Base-by-base conservation (phyloP, 2,888 invertebrate species). In the Brachycybe producta region DNA sequence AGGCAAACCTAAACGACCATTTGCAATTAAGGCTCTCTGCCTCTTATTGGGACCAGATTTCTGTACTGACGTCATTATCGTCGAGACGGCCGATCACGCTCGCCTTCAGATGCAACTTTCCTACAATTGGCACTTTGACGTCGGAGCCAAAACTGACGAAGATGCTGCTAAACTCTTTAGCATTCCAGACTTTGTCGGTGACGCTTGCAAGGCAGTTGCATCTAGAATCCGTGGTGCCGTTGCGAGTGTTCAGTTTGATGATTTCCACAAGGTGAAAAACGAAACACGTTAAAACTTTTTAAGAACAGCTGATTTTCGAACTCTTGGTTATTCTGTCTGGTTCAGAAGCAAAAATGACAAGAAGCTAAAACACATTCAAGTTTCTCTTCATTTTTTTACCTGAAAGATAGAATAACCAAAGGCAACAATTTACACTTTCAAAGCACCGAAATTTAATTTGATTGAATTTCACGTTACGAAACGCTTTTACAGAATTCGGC, bases 181-280 rank as follows among this genome's bases (percentile, higher is more conserved):
- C 57, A 70, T 72, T 4, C 71, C 72, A 5, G 72, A 72, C 57
- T 72, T 72, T 58, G 65, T 70, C n/a, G 72, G 72, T 15, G 72
- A 72, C 57, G 64, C 69, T 15, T 71, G 71, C 57, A 72, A 72
- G 57, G 70, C 71, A 21, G 66, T 72, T 35, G 72, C 72, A 2
- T 71, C 70, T 7, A 57, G 71, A 11, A 64, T 72, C 21, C 59
- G 72, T 57, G 71, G 71, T 13, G 66, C 70, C 27, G 71, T 72
- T 1, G 71, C 71, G 17, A 62, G 65, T 47, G 68, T 69, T 2
- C 65, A 64, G 53, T 72, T 72, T 59, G 72, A 72, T 59, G 69
- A 72, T 55, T 72, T 72, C 59, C 72, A 72, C 58, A 72, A 72
- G 63, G 69, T 69, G 52, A 52, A 57, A 24, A 32, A 24, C 39